These are phyloP conservation scores for Tamias sibiricus DNA, from an alignment of 2,113 vertebrate species.

Conservation along the genomic window DNA sequence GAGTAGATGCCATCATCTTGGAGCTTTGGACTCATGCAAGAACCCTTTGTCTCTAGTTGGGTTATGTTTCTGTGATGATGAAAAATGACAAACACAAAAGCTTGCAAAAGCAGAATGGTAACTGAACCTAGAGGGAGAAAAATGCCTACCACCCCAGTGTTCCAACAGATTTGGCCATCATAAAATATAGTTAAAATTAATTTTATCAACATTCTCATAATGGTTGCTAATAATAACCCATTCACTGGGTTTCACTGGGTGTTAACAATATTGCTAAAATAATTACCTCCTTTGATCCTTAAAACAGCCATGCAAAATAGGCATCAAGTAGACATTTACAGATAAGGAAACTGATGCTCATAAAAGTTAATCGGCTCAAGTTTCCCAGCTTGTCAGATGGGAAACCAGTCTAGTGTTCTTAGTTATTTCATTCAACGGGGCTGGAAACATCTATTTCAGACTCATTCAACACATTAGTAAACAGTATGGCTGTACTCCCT, in stretches of 20 bases:
- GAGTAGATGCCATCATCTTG: not conserved
- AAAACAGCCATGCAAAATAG: not conserved
- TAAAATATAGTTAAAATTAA: constrained; percentile 47
- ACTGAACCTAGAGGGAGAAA: not conserved
- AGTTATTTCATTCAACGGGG: not conserved
- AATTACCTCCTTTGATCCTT: not conserved
- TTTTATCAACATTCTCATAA: not conserved
- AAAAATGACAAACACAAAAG: not conserved
- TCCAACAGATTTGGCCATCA: not conserved
- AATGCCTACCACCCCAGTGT: not conserved
- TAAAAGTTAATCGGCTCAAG: not conserved
- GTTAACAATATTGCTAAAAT: not conserved
- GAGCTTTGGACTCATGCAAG: not conserved
- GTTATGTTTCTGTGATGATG: not conserved
- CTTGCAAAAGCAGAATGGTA: not conserved
- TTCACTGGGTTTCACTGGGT: not conserved
- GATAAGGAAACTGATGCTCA: not conserved
- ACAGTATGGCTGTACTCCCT: too few species aligned
- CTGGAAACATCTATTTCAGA: too few species aligned
- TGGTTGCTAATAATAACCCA: not conserved
- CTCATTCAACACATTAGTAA: too few species aligned
- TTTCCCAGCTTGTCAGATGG: not conserved
- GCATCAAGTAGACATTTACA: not conserved
- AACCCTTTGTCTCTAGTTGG: not conserved
- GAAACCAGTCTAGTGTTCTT: not conserved